phyloP scores from a whole-genome alignment of 2,113 vertebrate species.

The Actinemys pallida region DNA sequence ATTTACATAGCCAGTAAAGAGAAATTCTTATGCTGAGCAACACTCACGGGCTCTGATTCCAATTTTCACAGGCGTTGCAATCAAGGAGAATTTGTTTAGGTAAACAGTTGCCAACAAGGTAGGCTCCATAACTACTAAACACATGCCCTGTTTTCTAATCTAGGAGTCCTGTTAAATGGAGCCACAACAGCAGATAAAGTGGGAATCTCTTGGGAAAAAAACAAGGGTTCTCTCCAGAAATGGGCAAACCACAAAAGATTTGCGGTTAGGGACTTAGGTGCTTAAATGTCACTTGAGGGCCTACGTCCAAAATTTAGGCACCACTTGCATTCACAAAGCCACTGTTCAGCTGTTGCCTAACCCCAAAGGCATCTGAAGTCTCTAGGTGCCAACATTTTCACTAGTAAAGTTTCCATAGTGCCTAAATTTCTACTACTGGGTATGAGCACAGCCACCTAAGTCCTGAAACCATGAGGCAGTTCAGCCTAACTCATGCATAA shows the following conservation, averaged over 20 bases:
- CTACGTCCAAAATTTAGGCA: background rate
- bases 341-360: background rate
- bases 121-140: background rate
- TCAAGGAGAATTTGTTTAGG: background rate
- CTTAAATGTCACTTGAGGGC: background rate
- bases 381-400: background rate
- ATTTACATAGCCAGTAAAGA: conserved; percentile 47
- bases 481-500: background rate
- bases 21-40: conserved; percentile 20
- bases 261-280: rapidly evolving
- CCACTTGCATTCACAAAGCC: background rate
- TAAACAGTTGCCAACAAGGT: background rate
- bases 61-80: conserved; percentile 1
- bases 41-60: conserved; percentile 13
- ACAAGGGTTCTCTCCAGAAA: background rate
- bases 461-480: background rate
- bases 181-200: background rate
- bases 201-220: background rate
- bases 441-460: background rate
- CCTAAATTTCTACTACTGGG: background rate
- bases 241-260: background rate
- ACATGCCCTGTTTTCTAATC: background rate
- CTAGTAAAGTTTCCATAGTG: background rate
- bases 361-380: background rate
- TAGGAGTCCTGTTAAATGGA: background rate